Evolutionary conservation across 2,113 vertebrate species (phyloP).

Genomic region (human (Homo sapiens)): DNA sequence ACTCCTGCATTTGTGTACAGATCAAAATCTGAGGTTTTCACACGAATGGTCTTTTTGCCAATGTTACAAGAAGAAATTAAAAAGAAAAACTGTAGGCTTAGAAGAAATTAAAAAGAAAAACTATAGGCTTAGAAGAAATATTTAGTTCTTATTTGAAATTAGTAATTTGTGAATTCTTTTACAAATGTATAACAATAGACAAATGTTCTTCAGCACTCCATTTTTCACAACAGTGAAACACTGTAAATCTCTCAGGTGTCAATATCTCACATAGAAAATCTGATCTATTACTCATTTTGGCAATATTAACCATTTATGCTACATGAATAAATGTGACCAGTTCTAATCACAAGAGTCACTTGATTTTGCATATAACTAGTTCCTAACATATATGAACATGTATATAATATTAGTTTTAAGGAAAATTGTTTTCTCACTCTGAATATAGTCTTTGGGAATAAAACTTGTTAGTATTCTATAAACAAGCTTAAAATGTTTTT

Average conservation of each 20-base stretch:
- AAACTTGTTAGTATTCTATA: background rate
- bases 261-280: background rate
- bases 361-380: slow-evolving; percentile 1
- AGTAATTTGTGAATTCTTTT: background rate
- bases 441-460: background rate
- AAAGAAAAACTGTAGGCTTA: background rate
- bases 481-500: slow-evolving; percentile 32
- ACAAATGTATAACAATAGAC: background rate
- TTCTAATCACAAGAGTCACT: background rate
- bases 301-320: background rate
- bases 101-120: background rate
- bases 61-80: background rate
- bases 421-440: background rate
- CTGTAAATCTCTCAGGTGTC: background rate
- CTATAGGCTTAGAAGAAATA: background rate
- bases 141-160: background rate
- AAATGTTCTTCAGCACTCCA: background rate
- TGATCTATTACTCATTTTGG: background rate
- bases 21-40: background rate
- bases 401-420: background rate
- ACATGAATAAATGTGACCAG: background rate
- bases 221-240: background rate
- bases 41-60: background rate
- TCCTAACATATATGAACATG: background rate
- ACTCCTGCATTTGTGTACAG: background rate